Percentiles rank a stretch among this genome's conserved stretches.
Evolutionary conservation across 1,140 invertebrate genomes (phyloP).

Genomic region (Drosophila dunni): DNA sequence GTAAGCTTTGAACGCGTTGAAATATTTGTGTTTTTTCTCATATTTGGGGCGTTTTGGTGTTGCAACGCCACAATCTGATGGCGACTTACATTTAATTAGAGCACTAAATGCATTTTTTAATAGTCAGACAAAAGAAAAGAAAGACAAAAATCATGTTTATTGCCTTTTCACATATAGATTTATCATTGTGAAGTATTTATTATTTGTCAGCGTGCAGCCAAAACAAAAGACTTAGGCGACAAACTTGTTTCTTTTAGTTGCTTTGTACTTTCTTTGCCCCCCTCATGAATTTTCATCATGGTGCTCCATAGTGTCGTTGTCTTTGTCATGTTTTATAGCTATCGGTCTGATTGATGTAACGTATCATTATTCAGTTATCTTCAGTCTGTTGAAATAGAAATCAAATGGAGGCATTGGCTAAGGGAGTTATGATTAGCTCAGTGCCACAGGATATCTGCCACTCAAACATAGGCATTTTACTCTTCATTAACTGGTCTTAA

Average conservation of each 20-base stretch:
- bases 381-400: not conserved
- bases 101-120: slow-evolving; percentile 57
- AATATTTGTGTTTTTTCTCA: slow-evolving; percentile 46
- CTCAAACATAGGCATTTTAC: not conserved
- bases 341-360: slow-evolving; percentile 18
- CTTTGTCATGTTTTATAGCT: slow-evolving; percentile 18
- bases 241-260: slow-evolving; percentile 67
- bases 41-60: slow-evolving; percentile 50
- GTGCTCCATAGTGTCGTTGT: slow-evolving; percentile 22
- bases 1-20: slow-evolving; percentile 53
- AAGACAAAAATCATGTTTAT: slow-evolving; percentile 39
- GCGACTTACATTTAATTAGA: slow-evolving; percentile 74
- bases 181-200: slow-evolving; percentile 70
- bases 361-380: not conserved
- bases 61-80: slow-evolving; percentile 68
- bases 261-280: not conserved
- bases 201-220: slow-evolving; percentile 46
- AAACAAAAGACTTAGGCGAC: slow-evolving; percentile 79
- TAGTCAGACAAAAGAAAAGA: slow-evolving; percentile 11
- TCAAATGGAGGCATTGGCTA: not conserved
- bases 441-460: not conserved
- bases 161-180: slow-evolving; percentile 71
- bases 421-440: not conserved
- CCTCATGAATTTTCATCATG: slow-evolving; percentile 42
- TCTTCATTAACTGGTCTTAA: too few relatives aligned